Evolutionary conservation across 2,797 vertebrate species (phyloP), one percentile per base, ranked within the genome.

Genomic region (Crypturellus tataupa): DNA sequence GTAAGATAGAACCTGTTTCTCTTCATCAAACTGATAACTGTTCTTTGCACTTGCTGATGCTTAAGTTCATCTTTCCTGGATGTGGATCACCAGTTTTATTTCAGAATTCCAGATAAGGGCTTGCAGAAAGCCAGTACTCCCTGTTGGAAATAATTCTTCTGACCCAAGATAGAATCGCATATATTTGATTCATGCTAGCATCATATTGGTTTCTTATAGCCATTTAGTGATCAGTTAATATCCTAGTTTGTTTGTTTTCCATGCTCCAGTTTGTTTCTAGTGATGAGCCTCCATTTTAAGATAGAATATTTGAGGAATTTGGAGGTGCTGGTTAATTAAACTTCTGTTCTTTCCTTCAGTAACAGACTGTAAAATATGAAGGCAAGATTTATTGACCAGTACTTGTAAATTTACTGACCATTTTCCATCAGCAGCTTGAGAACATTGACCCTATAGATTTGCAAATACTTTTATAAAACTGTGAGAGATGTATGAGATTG

Each of bases 101-200:
- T 25, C 42, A 47, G 3, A 35, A 86, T 53, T 13, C 7, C 4
- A 46, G 49, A 15, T 71, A 56, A 67, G 60, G 53, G 29, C 49
- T 64, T 82, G 13, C 12, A 65, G 31, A 69, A 56, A 85, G 46
- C 44, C 33, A 27, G 10, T 40, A 35, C 64, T 64, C 33, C 71
- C 23, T 68, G 62, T 23, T 60, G 44, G 47, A 81, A 68, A 53
- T 23, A 77, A 68, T 15, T 65, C 19, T 72, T 73, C 29, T 37
- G 11, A 10, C 63, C 27, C 13, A 44, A 23, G 6, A 12, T 5
- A 23, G 6, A 1, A 0, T 44, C 12, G 9, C 9, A 9, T 18
- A 3, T 25, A 17, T 25, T 44, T 70, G 21, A 29, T 62, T 44
- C 59, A 31, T 31, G 31, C 31, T 53, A 40, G 11, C 19, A 60